Base-by-base conservation (phyloP, 2,797 vertebrate species). In the Sebastes nivosus region DNA sequence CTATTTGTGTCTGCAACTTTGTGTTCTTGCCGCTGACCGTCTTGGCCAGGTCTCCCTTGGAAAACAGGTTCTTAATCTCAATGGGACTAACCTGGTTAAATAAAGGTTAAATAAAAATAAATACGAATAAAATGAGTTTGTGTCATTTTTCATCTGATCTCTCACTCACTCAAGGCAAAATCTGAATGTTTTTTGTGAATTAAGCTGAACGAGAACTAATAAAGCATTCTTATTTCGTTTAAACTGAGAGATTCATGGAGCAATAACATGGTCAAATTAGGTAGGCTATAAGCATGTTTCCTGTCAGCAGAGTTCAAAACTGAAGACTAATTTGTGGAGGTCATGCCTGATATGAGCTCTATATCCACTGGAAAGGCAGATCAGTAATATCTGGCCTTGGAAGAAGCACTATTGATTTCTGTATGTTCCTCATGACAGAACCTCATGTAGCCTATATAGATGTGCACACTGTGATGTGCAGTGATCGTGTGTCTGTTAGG, bases 381-480 rank as follows among this genome's bases (percentile, higher is more conserved):
- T 52, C 67, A 29, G 20, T 38, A 38, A 24, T 58, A 58, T 73
- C 27, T 32, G 74, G 59, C 1, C 30, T 59, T 63, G 55, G 73
- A 27, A 59, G 73, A 42, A 59, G 67, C n/a, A 50, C 72, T 71
- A 81, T 82, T 83, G 68, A 86, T 80, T 84, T 77, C 13, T 38
- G 36, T 25, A 30, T 77, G 85, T 82, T 86, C 54, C 60, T 67
- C 67, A 64, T 87, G 83, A 80, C 73, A 81, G 54, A 74, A 74
- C n/a, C 52, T 86, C 70, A 80, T 83, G 73, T 13, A n/a, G 22
- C 14, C 63, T 34, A 22, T 63, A 22, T 50, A 68, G 18, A 60
- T 11, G 29, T 32, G 30, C 5, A 11, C 58, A 38, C 36, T 38
- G 36, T 38, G 36, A 38, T 76, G 38, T 8, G 72, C 67, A 75